Percentiles rank a stretch among this genome's conserved stretches.
Conservation (phyloP, 2,888 invertebrate species). For the Caenorhabditis sp. region DNA sequence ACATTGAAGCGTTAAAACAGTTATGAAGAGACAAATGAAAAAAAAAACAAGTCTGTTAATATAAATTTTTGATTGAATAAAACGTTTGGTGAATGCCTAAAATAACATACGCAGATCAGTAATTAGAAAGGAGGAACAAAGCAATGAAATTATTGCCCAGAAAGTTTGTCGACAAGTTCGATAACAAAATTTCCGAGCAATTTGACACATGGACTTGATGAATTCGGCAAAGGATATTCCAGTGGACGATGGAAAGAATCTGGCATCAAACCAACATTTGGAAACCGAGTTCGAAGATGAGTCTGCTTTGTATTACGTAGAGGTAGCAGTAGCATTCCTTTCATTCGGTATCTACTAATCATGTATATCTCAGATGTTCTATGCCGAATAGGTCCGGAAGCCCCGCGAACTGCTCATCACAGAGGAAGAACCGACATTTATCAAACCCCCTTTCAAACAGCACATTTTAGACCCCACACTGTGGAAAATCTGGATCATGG, state of each 20-base stretch:
- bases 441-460: constrained; percentile 92
- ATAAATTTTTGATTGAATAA: no score
- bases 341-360: no score
- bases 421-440: constrained; percentile 86
- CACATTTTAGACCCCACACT: constrained; percentile 92
- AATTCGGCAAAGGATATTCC: constrained; percentile 28
- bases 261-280: constrained; percentile 79
- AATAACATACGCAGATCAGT: no score
- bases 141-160: no score
- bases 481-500: constrained; percentile 99
- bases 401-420: constrained; percentile 87
- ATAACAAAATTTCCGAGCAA: constrained; percentile 84
- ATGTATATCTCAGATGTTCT: constrained; percentile 85
- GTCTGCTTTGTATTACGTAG: constrained; percentile 91
- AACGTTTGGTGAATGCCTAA: no score
- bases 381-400: constrained; percentile 93
- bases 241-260: constrained; percentile 36
- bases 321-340: no score
- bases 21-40: no score
- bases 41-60: no score
- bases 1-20: no score
- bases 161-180: no score
- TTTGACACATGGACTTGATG: constrained; percentile 46
- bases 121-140: no score
- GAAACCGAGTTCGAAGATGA: constrained; percentile 86